Evolutionary conservation across 2,797 vertebrate species (phyloP).

Genomic region (Morus bassanus): DNA sequence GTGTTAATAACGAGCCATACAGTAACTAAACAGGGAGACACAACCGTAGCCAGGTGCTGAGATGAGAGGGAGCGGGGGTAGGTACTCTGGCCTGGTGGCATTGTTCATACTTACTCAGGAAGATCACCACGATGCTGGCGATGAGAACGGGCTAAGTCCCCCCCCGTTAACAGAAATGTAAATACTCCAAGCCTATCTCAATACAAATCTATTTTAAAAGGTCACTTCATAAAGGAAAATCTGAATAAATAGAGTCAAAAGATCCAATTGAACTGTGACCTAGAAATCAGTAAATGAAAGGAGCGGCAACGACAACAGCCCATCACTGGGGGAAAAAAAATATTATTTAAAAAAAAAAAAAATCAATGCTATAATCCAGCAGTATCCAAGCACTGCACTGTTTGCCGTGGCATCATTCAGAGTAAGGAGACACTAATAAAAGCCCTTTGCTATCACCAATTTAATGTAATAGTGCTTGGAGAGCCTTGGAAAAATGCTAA

Average conservation of each 20-base stretch:
- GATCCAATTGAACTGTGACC: neutral
- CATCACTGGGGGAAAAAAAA: neutral
- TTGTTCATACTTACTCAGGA: no score
- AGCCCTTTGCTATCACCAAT: neutral
- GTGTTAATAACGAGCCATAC: rapidly evolving
- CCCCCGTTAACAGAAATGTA: neutral
- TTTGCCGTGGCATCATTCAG: neutral
- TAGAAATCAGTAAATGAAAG: neutral
- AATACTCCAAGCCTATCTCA: neutral
- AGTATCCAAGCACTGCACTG: neutral
- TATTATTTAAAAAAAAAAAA: neutral
- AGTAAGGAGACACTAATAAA: neutral
- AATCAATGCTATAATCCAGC: neutral
- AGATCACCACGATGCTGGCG: neutral
- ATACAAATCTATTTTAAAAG: neutral
- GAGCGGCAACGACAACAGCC: neutral
- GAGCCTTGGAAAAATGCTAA: neutral
- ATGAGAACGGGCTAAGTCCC: neutral
- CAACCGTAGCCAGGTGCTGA: neutral
- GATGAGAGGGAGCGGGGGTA: neutral
- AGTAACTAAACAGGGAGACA: neutral
- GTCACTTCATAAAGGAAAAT: neutral
- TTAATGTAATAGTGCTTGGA: neutral
- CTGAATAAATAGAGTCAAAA: neutral
- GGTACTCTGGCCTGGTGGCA: neutral